Percentiles rank a stretch among this genome's conserved stretches.
These are phyloP conservation scores for Connochaetes taurinus DNA, from an alignment of 2,113 vertebrate genomes.

Conservation along the genomic window DNA sequence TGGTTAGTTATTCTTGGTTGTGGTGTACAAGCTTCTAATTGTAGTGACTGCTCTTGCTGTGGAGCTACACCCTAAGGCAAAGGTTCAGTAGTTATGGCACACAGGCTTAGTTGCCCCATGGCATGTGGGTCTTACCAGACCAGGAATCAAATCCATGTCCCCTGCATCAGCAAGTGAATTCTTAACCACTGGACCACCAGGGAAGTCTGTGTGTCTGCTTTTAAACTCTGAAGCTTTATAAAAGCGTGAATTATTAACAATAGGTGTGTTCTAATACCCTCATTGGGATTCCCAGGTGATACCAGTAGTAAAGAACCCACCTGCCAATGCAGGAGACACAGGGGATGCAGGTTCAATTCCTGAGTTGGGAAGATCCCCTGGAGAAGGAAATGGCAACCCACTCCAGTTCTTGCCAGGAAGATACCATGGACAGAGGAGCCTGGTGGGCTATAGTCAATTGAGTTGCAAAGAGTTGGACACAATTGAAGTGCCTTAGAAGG, in stretches of 20 bases:
- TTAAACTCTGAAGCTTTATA: background rate
- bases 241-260: background rate
- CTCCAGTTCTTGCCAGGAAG: background rate
- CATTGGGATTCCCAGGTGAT: background rate
- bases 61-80: background rate
- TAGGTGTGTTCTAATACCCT: background rate
- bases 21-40: background rate
- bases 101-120: background rate
- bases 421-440: background rate
- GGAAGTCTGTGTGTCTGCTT: background rate
- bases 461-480: background rate
- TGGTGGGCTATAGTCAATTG: background rate
- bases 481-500: fast-evolving
- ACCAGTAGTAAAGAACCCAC: background rate
- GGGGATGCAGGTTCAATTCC: background rate
- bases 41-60: background rate
- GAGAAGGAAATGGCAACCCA: background rate
- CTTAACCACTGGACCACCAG: background rate
- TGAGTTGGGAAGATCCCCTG: background rate
- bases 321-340: background rate
- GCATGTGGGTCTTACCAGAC: background rate
- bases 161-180: background rate
- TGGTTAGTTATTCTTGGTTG: background rate
- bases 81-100: background rate
- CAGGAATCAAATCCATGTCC: background rate